These are phyloP conservation scores for Chaenocephalus aceratus DNA, from an alignment of 2,113 vertebrate species.

Conservation along the genomic window DNA sequence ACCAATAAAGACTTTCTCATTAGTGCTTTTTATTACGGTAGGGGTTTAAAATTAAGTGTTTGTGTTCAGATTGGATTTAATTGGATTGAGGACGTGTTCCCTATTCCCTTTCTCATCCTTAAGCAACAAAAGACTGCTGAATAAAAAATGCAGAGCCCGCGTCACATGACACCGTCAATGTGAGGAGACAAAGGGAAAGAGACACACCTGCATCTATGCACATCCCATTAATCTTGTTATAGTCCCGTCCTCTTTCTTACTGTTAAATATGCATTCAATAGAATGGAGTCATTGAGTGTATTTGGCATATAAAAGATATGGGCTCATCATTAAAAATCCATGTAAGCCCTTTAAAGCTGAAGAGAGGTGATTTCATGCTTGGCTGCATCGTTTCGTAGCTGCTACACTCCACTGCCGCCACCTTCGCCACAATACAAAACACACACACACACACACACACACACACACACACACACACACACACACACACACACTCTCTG, in stretches of 20 bases:
- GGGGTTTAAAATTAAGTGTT: background rate
- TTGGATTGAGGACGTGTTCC: background rate
- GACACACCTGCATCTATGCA: constrained; percentile 49
- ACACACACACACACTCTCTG: constrained; percentile 35
- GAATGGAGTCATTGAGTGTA: constrained; percentile 85
- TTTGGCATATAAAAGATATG: constrained; percentile 85
- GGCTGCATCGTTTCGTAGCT: constrained; percentile 71
- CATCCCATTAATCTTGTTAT: constrained; percentile 79
- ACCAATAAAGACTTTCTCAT: too few species aligned
- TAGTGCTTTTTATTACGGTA: background rate
- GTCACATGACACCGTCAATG: constrained; percentile 38
- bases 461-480: constrained; percentile 18
- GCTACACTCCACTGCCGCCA: constrained; percentile 37
- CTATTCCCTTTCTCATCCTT: background rate
- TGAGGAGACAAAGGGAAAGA: constrained; percentile 40
- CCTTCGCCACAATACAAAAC: constrained; percentile 50
- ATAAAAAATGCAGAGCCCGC: constrained; percentile 51
- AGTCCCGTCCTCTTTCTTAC: constrained; percentile 64
- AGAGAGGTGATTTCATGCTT: constrained; percentile 87
- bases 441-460: constrained; percentile 38
- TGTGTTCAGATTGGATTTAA: background rate
- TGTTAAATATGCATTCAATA: constrained; percentile 83
- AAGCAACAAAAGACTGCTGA: constrained; percentile 13
- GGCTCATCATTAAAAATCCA: constrained; percentile 86
- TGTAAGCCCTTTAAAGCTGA: constrained; percentile 84